Conservation (phyloP, 2,888 invertebrate genomes). For the Thera britannica region DNA sequence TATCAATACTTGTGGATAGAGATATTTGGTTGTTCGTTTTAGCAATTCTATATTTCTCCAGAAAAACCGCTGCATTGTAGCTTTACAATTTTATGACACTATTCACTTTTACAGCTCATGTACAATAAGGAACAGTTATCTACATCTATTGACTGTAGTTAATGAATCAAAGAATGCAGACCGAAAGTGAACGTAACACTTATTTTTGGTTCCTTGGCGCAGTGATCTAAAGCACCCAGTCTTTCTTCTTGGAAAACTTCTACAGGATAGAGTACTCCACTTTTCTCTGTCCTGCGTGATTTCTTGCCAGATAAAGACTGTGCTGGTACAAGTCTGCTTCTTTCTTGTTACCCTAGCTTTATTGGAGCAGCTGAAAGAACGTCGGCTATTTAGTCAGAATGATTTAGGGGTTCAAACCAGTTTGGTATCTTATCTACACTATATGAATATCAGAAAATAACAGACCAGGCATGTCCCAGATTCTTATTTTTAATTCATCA, state of each 20-base stretch:
- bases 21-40: not conserved
- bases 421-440: not conserved
- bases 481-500: slow-evolving; percentile 1
- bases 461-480: not conserved
- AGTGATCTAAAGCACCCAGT: no score
- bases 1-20: not conserved
- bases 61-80: not conserved
- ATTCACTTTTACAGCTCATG: no score
- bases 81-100: not conserved
- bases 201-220: no score
- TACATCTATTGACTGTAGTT: no score
- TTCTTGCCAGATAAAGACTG: no score
- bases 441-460: not conserved
- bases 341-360: not conserved
- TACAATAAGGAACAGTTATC: no score
- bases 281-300: no score
- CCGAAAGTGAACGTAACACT: no score
- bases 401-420: not conserved
- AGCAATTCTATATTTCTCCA: not conserved
- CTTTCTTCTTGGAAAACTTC: no score
- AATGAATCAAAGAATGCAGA: no score
- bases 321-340: no score
- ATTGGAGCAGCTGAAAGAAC: not conserved
- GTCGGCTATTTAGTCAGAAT: not conserved
- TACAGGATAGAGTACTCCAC: no score